Conservation (phyloP, 2,888 invertebrate species). For the Aphidoletes aphidimyza region DNA sequence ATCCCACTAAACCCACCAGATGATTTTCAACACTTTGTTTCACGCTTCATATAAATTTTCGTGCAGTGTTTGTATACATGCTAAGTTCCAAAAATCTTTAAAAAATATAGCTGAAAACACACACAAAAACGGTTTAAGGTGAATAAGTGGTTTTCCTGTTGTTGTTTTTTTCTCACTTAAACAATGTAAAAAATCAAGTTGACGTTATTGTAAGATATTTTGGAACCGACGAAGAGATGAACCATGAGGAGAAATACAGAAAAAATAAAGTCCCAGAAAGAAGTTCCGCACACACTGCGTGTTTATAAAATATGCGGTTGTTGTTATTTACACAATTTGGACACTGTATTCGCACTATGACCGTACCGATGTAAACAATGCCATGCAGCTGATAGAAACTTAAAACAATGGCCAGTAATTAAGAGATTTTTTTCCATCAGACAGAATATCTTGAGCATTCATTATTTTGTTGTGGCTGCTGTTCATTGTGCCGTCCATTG, state of each 20-base stretch:
- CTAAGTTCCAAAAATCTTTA: neutral
- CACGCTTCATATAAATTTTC: neutral
- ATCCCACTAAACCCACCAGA: constrained; percentile 49
- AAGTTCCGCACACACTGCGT: neutral
- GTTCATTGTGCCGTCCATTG: constrained; percentile 2
- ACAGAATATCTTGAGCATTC: neutral
- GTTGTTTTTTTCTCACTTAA: too few relatives aligned
- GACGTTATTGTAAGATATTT: neutral
- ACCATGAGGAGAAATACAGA: neutral
- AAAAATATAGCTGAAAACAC: too few relatives aligned
- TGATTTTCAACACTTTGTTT: constrained; percentile 35
- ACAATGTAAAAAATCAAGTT: too few relatives aligned
- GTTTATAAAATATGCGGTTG: neutral
- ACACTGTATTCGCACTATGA: too few relatives aligned
- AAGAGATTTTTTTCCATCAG: constrained; percentile 39
- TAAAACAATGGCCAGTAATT: constrained; percentile 17
- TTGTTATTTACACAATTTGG: constrained; percentile 41
- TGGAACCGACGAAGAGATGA: neutral
- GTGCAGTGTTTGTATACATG: neutral
- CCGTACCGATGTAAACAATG: constrained; percentile 15
- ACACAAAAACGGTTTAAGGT: too few relatives aligned
- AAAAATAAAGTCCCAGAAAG: neutral
- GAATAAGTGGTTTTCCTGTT: too few relatives aligned
- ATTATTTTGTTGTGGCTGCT: neutral
- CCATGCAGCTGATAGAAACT: neutral